phyloP scores from a whole-genome alignment of 2,113 vertebrate species.

The Gobio gobio region DNA sequence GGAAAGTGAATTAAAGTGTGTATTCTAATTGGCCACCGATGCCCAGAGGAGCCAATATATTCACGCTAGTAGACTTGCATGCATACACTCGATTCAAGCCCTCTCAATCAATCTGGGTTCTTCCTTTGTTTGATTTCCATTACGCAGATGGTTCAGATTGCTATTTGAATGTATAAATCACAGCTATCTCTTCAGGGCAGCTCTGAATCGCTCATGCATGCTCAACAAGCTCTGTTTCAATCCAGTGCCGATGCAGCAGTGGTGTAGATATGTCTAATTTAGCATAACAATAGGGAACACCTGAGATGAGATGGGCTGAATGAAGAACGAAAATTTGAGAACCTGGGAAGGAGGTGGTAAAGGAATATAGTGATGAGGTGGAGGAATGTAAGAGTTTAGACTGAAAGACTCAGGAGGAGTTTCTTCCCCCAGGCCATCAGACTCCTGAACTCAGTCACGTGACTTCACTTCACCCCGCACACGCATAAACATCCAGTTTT shows the following conservation, averaged over 20 bases:
- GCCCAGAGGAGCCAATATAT: conserved; percentile 42
- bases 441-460: too few species aligned
- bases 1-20: conserved; percentile 41
- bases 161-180: conserved; percentile 58
- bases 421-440: too few species aligned
- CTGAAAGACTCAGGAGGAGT: too few species aligned
- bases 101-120: conserved; percentile 52
- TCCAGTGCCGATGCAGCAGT: conserved; percentile 41
- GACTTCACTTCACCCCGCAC: too few species aligned
- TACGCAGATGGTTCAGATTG: conserved; percentile 58
- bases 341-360: background rate
- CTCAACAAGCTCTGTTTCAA: conserved; percentile 52
- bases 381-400: background rate
- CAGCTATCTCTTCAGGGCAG: conserved; percentile 56
- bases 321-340: conserved; percentile 9
- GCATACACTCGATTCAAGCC: conserved; percentile 28
- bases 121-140: conserved; percentile 58
- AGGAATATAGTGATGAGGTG: background rate
- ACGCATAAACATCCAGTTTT: too few species aligned
- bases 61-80: conserved; percentile 17
- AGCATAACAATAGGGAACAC: conserved; percentile 51
- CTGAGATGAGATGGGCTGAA: conserved; percentile 39
- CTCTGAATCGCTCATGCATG: conserved; percentile 29
- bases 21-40: conserved; percentile 37
- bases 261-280: conserved; percentile 54